Conservation (phyloP, 2,113 vertebrate genomes). For the Recurvirostra avosetta region DNA sequence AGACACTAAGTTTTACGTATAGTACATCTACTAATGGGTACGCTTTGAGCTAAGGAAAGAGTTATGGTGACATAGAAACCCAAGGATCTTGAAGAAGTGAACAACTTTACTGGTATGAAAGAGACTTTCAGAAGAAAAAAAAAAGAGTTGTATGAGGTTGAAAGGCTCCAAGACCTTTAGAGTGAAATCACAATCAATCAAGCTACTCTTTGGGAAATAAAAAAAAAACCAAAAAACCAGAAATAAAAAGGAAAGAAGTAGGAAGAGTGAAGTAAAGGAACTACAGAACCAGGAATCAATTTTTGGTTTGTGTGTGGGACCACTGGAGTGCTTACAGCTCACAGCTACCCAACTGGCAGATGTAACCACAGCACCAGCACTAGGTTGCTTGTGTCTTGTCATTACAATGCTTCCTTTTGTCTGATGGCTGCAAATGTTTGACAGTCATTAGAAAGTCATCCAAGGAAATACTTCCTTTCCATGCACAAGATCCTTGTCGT, state of each 20-base stretch:
- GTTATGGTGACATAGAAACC: not conserved
- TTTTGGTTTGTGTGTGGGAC: not conserved
- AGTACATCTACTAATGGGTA: not conserved
- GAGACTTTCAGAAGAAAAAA: not conserved
- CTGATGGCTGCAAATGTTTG: constrained; percentile 60
- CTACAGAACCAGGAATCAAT: not conserved
- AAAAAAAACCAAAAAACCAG: not conserved
- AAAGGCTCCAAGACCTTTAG: not conserved
- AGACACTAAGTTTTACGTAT: not conserved
- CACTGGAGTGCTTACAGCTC: not conserved
- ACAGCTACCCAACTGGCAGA: not conserved
- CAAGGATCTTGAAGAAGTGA: not conserved
- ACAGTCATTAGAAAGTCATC: constrained; percentile 67
- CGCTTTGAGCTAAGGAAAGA: not conserved
- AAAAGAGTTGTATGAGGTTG: rapidly evolving
- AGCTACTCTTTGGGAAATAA: not conserved
- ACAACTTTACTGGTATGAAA: not conserved
- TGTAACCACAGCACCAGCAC: not conserved
- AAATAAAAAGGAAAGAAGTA: not conserved
- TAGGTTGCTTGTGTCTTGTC: not conserved
- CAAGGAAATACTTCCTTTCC: constrained; percentile 71
- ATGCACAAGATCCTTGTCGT: constrained; percentile 57
- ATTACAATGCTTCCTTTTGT: constrained; percentile 68
- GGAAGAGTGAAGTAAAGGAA: not conserved
- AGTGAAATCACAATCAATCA: not conserved